Conservation (phyloP, 2,888 invertebrate genomes). For the Cyclophora albipunctata region DNA sequence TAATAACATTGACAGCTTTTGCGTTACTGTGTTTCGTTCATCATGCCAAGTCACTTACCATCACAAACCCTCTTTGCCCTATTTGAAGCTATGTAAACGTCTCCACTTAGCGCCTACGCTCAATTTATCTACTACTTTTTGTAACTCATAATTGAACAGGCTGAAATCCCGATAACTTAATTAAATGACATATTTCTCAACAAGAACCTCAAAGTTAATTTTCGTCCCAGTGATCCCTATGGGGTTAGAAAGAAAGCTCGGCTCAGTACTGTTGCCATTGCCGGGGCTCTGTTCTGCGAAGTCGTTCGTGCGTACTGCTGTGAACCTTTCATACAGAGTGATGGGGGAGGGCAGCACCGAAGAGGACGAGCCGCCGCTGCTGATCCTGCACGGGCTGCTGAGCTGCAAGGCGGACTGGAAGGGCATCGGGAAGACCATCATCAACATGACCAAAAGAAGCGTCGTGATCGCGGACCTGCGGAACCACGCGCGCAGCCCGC, state of each 20-base stretch:
- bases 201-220: no score
- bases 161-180: no score
- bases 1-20: no score
- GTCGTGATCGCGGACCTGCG: conserved; percentile 91
- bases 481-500: conserved; percentile 96
- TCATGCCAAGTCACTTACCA: no score
- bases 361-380: conserved; percentile 36
- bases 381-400: conserved; percentile 88
- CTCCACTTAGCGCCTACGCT: no score
- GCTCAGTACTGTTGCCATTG: not conserved
- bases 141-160: no score
- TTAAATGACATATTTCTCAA: no score
- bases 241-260: not conserved
- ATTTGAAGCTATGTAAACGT: no score
- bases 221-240: not conserved
- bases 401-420: conserved; percentile 93
- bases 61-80: no score
- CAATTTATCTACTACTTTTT: no score
- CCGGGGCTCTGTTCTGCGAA: not conserved
- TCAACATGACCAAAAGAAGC: conserved; percentile 80
- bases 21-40: no score
- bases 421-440: conserved; percentile 82
- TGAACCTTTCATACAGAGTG: conserved; percentile 49
- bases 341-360: conserved; percentile 33
- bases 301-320: conserved; percentile 24